Evolutionary conservation across 2,888 invertebrate species (phyloP), one percentile per base, ranked within the genome.

Genomic region (Phyto melanocephala): DNA sequence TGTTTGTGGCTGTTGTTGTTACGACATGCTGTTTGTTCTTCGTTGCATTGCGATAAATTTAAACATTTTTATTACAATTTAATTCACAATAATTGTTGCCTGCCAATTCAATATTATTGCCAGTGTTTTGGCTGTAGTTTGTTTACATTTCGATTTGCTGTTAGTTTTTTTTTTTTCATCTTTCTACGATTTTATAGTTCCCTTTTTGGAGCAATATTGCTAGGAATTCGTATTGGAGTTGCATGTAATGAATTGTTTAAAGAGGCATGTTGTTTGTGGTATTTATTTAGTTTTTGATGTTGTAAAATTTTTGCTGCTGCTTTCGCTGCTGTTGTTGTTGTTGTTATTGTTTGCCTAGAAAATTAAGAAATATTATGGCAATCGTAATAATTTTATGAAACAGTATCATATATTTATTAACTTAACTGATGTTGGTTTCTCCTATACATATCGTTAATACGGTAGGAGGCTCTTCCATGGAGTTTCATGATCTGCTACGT

Each of bases 1-100:
- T 28, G 28, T 28, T 28, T 28, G 6, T 5, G 28, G 79, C 62
- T 28, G 62, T 54, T 77, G 71, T 76, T 82, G 68, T 65, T 70
- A 75, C 68, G 65, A 82, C 75, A 82, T 71, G 82, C 78, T 79
- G 82, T 82, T 79, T 75, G 78, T 82, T 78, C 78, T 79, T 79
- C 82, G 75, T 82, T 67, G 78, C 52, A 67, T 82, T 75, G 83
- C 84, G 85, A 87, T 87, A 87, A 87, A 87, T 81, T 87, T 85
- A 84, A 86, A 84, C 84, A 86, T 87, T 79, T 88, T 88, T 88
- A 87, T 88, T 88, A 87, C 88, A 87, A 87, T 88, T 88, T 88
- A 88, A 88, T 88, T 87, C 86, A 87, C 86, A 85, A 85, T 88
- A 87, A 87, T 88, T 87, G 86, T 85, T 84, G 86, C 80, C 85